Base-by-base conservation (phyloP, 1,140 invertebrate genomes). In the Cotesia glomerata region DNA sequence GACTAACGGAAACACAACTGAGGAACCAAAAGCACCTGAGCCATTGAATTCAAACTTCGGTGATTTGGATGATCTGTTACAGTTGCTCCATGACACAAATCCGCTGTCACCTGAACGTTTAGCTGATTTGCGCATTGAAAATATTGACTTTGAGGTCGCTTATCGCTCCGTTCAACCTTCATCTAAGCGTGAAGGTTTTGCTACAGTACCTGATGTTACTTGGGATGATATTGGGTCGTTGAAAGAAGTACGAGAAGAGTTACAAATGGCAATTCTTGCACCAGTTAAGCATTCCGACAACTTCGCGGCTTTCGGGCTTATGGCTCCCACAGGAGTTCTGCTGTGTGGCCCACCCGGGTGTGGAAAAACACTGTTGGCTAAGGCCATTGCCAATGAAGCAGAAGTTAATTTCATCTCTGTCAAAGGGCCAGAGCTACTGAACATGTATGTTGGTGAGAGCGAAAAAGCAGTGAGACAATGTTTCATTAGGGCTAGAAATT, bases 391-490 rank as follows among this genome's bases (percentile, higher is more conserved):
- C 4, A 98, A 98, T 89, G 97, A 98, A 88, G 95, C 96, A 66
- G 96, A 96, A 52, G 94, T 99, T 9, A 98, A 98, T 86, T 98
- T 99, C 78, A 97, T 99, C 75, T 97, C 95, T 13, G 96, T 99
- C 9, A 99, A 98, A 88, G 98, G 97, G 11, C 97, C 97, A 8
- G 97, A 99, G 87, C 86, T 99, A 32, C 87, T 99, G 26, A 98
- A 97, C 80, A 99, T 98, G 95, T 99, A 99, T 88, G 96, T 99
- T 39, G 98, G 98, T 74, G 98, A 99, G 87, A 99, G 97, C 89
- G 98, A 99, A 87, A 90, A 95, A 79, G 97, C 97, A 3, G 96
- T 99, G 0, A 88, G 98, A 49, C 93, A 96, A 26, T 95, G 97
- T 79, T 99, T 99, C 83, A 92, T 95, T 81, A 89, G 97, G 75